Percentiles rank a stretch among this genome's conserved stretches.
These are phyloP conservation scores for Myocastor coypus DNA, from an alignment of 2,113 vertebrate species.

Conservation along the genomic window DNA sequence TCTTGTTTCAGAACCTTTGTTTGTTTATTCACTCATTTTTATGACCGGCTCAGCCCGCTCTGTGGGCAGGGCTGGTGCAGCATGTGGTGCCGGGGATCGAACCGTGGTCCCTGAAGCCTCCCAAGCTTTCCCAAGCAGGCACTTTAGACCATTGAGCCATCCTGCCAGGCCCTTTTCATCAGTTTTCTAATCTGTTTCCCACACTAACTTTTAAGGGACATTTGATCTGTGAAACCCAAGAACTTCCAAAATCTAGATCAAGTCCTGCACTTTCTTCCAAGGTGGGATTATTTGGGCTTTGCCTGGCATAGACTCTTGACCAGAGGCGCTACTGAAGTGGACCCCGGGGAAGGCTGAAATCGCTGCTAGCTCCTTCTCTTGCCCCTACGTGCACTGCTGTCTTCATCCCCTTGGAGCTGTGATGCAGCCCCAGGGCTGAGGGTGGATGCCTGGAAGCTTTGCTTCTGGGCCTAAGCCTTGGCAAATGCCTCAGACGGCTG, in stretches of 20 bases:
- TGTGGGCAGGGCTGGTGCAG: too few species aligned
- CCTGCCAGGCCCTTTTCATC: too few species aligned
- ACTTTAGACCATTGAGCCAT: too few species aligned
- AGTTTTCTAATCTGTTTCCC: neutral
- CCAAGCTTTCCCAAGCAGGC: too few species aligned
- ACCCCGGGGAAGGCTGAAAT: neutral
- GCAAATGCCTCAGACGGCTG: neutral
- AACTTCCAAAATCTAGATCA: neutral
- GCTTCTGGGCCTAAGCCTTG: neutral
- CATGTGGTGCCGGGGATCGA: too few species aligned
- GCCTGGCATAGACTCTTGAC: neutral
- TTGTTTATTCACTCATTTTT: too few species aligned
- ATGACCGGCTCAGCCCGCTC: too few species aligned
- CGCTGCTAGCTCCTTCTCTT: neutral
- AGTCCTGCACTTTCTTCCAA: neutral
- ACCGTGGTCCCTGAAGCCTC: too few species aligned
- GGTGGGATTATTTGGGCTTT: neutral
- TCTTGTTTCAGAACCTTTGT: too few species aligned
- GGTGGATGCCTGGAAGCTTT: slow-evolving; percentile 32
- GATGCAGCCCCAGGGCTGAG: neutral
- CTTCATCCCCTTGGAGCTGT: neutral
- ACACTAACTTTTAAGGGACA: neutral
- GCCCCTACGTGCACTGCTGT: neutral
- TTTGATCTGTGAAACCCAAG: neutral
- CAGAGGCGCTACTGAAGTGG: neutral